Percentiles rank a stretch among this genome's conserved stretches.
Conservation (phyloP, 2,888 invertebrate genomes). For the Trimorus sp. region DNA sequence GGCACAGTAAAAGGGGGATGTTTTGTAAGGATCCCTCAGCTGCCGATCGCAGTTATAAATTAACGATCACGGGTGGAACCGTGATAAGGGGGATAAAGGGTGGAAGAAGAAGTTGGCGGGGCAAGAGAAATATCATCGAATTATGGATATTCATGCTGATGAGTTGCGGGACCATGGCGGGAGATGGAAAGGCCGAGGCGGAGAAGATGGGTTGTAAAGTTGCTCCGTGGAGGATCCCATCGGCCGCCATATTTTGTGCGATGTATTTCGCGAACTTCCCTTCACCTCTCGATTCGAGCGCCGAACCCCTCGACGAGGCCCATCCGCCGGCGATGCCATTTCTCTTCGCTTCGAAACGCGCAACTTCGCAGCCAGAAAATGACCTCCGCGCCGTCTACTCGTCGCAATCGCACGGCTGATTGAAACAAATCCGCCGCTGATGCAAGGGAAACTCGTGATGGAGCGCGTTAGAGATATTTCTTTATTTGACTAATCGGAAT, state of each 20-base stretch:
- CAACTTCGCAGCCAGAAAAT: conserved; percentile 62
- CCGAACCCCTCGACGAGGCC: conserved; percentile 64
- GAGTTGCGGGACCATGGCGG: conserved; percentile 78
- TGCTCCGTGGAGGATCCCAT: conserved; percentile 80
- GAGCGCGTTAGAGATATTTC: not conserved
- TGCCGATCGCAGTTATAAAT: conserved; percentile 80
- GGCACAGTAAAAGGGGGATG: conserved; percentile 57
- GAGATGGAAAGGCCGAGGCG: conserved; percentile 75
- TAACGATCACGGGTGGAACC: conserved; percentile 75
- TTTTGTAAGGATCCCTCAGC: conserved; percentile 72
- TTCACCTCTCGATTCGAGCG: conserved; percentile 59
- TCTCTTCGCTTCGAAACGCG: conserved; percentile 64
- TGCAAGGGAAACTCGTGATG: not conserved
- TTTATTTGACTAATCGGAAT: not conserved
- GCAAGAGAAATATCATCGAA: conserved; percentile 81
- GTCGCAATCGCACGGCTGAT: conserved; percentile 37
- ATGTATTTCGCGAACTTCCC: conserved; percentile 74
- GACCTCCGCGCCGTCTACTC: conserved; percentile 53
- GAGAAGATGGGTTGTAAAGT: conserved; percentile 78
- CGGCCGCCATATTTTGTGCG: conserved; percentile 79
- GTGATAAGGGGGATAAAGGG: conserved; percentile 67
- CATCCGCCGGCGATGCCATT: conserved; percentile 67
- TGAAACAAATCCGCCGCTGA: conserved; percentile 29
- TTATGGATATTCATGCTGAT: conserved; percentile 81
- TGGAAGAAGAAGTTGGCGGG: conserved; percentile 62